These are phyloP conservation scores for Dromius quadrimaculatus DNA, from an alignment of 2,888 invertebrate species.

Conservation along the genomic window DNA sequence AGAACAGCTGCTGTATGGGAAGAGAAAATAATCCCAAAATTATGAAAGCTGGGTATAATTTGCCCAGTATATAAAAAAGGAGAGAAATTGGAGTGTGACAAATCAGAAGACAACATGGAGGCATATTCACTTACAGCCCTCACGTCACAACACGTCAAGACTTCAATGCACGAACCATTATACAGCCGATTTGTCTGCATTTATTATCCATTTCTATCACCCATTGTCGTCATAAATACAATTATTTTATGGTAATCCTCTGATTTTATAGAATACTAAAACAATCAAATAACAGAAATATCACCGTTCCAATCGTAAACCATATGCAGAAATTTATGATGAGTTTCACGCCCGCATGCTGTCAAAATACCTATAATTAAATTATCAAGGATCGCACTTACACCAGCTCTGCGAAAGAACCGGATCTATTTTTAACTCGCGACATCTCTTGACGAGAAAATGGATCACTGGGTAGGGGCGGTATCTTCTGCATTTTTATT, in stretches of 20 bases:
- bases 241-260: conserved; percentile 6
- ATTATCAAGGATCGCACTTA: conserved; percentile 41
- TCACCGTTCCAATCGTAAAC: not conserved
- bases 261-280: not conserved
- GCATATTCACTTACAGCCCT: no score
- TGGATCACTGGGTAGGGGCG: conserved; percentile 7
- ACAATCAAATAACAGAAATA: not conserved
- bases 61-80: no score
- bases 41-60: no score
- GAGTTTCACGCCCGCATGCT: conserved; percentile 44
- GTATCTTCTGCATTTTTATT: conserved; percentile 17
- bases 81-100: no score
- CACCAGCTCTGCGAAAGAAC: conserved; percentile 30
- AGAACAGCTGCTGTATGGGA: no score
- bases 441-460: conserved; percentile 27
- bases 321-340: conserved; percentile 10
- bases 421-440: conserved; percentile 32
- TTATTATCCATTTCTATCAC: no score
- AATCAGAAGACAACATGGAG: no score
- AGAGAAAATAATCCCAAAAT: no score
- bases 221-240: no score
- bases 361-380: conserved; percentile 49
- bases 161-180: no score
- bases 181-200: no score
- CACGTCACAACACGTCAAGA: no score